Percentiles rank a stretch among this genome's conserved stretches.
These are phyloP conservation scores for Punctoribates punctum DNA, from an alignment of 2,888 invertebrate species.

Conservation along the genomic window DNA sequence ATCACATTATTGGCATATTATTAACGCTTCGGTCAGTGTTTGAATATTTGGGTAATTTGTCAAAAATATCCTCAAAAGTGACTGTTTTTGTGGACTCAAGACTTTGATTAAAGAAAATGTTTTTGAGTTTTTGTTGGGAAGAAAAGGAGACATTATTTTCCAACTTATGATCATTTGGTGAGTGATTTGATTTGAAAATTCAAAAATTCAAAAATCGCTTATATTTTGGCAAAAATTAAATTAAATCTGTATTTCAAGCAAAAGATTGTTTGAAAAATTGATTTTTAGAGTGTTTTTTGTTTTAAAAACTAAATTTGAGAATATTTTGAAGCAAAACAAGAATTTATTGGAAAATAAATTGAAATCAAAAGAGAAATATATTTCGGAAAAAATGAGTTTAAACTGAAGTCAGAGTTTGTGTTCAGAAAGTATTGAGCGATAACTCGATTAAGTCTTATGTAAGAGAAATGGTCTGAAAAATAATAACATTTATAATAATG, in stretches of 20 bases:
- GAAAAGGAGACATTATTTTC: no score
- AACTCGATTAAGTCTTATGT: constrained; percentile 20
- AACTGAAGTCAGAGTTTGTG: constrained; percentile 2
- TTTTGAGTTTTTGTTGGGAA: no score
- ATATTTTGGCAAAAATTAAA: no score
- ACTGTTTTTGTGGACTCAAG: no score
- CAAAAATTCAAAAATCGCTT: no score
- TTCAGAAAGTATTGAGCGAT: constrained; percentile 7
- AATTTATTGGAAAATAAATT: constrained; percentile 7
- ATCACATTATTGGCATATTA: not conserved
- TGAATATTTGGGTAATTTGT: not conserved
- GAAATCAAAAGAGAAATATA: not conserved
- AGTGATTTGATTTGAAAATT: no score
- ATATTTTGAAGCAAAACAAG: constrained; percentile 2
- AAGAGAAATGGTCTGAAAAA: constrained; percentile 13
- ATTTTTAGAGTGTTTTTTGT: no score
- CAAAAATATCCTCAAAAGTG: not conserved
- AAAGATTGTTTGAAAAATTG: no score
- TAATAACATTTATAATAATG: constrained; percentile 25
- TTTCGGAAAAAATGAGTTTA: not conserved
- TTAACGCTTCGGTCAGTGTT: not conserved
- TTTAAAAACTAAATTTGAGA: not conserved
- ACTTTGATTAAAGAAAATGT: no score
- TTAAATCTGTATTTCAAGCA: no score
- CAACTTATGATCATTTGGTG: no score